A percentile compares a stretch with the other conserved stretches of the same genome.
Evolutionary conservation across 2,888 invertebrate species (phyloP).

Genomic region (Lithophane semibrunnea): DNA sequence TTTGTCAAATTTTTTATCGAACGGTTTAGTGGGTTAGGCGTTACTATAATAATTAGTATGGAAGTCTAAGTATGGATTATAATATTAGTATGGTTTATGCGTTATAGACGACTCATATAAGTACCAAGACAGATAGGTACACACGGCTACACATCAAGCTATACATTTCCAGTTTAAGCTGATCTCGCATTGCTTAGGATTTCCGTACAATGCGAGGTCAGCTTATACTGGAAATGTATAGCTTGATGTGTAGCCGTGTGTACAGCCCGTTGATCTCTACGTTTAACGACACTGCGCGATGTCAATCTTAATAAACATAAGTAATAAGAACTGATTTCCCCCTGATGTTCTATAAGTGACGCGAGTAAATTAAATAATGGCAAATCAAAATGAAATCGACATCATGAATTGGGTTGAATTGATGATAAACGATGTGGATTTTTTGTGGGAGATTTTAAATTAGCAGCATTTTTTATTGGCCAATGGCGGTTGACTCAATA

Average conservation of each 20-base stretch:
- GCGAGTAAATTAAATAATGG: conserved; percentile 53
- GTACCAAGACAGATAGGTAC: not conserved
- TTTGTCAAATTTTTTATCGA: not conserved
- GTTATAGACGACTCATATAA: not conserved
- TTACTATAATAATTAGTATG: no score
- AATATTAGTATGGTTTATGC: not conserved
- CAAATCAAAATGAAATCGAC: conserved; percentile 55
- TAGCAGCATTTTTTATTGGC: conserved; percentile 6
- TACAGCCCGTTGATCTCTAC: conserved; percentile 7
- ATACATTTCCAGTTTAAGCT: no score
- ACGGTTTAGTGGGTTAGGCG: not conserved
- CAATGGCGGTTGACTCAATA: conserved; percentile 9
- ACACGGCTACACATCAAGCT: no score
- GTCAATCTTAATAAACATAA: conserved; percentile 45
- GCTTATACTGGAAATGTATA: no score
- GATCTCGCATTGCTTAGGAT: no score
- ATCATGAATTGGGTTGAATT: conserved; percentile 54
- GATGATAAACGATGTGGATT: conserved; percentile 29
- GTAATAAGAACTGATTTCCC: conserved; percentile 38
- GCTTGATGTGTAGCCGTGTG: no score
- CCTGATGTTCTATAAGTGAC: conserved; percentile 38
- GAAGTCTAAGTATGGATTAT: no score
- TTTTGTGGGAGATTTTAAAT: conserved; percentile 42
- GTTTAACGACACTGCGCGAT: conserved; percentile 9
- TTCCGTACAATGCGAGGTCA: no score